Evolutionary conservation across 2,797 vertebrate species (phyloP), one percentile per base, ranked within the genome.

Genomic region (Echiichthys vipera): DNA sequence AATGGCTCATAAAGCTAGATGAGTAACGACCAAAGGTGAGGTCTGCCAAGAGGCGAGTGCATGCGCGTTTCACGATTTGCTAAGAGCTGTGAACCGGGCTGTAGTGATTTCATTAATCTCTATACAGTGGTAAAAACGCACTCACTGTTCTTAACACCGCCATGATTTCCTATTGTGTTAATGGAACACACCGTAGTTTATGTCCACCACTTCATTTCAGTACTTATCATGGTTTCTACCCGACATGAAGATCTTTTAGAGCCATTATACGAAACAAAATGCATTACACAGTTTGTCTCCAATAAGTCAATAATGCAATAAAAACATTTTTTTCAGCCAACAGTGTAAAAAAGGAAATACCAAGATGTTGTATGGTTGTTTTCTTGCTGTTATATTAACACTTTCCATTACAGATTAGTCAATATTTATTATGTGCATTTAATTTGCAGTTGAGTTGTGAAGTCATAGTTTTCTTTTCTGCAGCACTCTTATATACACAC

Each of bases 1-100:
- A 37, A 36, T 39, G 64, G 57, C 84, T 84, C 86, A 84, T 91
- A 87, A 89, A 90, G 67, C 65, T 37, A 45, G 55, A 86, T 88
- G 82, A 91, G 56, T 88, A 80, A 90, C 8, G 65, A 71, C 71
- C 78, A 78, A 45, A 74, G 70, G 54, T 65, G 80, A 46, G 50
- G 54, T 71, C 74, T 81, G 80, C 86, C 82, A 88, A 82, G 69
- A 54, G 49, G 49, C 24, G 17, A 15, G 69, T 79, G 65, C 63
- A 24, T 78, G 78, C 55, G 63, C 62, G 40, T 71, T 25, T 54
- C 22, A 13, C 40, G 27, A 59, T 81, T 51, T 68, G 73, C 83
- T 77, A 74, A 80, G 69, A 77, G 59, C 72, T 55, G 43, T 79
- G 78, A 88, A 73, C 71, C 39, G 77, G 72, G 62, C 79, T 34